Conservation (phyloP, 2,888 invertebrate species). For the Drosophila nigricruria region DNA sequence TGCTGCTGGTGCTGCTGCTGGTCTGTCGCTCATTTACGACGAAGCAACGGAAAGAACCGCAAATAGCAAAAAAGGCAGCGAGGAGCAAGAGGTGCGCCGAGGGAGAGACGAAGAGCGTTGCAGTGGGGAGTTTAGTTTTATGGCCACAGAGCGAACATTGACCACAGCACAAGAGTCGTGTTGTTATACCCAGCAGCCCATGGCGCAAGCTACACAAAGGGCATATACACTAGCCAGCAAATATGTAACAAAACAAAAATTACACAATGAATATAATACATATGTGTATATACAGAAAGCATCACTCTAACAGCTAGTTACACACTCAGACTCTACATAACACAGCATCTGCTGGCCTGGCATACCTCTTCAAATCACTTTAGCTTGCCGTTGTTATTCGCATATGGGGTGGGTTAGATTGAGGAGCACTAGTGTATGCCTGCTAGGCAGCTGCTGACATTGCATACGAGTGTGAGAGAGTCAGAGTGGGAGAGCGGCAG, state of each 20-base stretch:
- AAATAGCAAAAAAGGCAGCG: slow-evolving; percentile 19
- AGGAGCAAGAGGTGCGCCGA: not conserved
- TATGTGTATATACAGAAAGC: not conserved
- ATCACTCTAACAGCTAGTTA: not conserved
- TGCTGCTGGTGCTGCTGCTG: slow-evolving; percentile 27
- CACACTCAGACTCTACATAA: not conserved
- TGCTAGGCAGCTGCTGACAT: slow-evolving; percentile 45
- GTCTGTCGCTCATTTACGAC: slow-evolving; percentile 38
- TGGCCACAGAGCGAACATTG: slow-evolving; percentile 29
- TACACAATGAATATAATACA: not conserved
- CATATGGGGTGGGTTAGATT: slow-evolving; percentile 34
- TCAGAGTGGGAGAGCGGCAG: slow-evolving; percentile 7
- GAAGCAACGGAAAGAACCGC: slow-evolving; percentile 38
- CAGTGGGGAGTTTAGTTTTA: slow-evolving; percentile 14
- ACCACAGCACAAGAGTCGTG: slow-evolving; percentile 37
- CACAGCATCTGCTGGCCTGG: not conserved
- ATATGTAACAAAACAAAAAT: not conserved
- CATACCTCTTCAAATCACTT: slow-evolving; percentile 8
- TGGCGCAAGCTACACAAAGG: not conserved
- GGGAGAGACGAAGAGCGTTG: not conserved
- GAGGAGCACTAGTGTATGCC: too few relatives aligned
- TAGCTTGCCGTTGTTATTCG: slow-evolving; percentile 20
- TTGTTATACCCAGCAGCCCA: slow-evolving; percentile 3
- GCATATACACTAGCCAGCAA: not conserved
- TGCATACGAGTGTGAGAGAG: slow-evolving; percentile 50